Percentiles rank a stretch among this genome's conserved stretches.
phyloP scores from a whole-genome alignment of 2,797 vertebrate species.

The Karalla daura region DNA sequence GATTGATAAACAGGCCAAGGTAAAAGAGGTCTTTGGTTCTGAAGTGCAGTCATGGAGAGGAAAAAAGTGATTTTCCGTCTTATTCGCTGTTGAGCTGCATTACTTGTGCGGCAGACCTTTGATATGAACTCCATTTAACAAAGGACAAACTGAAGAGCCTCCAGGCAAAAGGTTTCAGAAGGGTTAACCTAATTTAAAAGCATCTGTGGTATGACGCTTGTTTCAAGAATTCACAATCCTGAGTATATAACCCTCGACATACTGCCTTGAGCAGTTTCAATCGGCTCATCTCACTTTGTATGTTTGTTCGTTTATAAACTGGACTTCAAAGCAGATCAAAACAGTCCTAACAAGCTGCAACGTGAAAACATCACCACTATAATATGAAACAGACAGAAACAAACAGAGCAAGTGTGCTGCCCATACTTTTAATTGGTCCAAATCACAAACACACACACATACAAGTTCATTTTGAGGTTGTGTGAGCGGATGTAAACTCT shows the following conservation, averaged over 20 bases:
- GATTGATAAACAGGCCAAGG: conserved; percentile 29
- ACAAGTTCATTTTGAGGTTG: too few species aligned
- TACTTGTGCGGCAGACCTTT: neutral
- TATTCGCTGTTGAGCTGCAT: conserved; percentile 5
- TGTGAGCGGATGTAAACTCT: too few species aligned
- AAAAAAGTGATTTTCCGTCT: conserved; percentile 11
- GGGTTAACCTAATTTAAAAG: neutral
- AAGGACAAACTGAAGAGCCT: neutral
- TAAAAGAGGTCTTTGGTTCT: neutral
- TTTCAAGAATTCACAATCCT: neutral
- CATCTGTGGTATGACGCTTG: neutral
- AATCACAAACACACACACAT: too few species aligned
- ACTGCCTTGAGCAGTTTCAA: neutral
- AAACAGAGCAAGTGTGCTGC: too few species aligned
- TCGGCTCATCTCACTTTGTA: neutral
- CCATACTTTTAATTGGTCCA: too few species aligned
- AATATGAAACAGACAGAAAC: too few species aligned
- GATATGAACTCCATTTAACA: neutral
- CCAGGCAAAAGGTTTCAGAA: neutral
- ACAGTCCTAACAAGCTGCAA: too few species aligned
- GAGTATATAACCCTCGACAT: neutral
- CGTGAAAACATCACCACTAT: too few species aligned
- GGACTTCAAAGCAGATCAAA: too few species aligned
- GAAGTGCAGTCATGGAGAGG: conserved; percentile 4
- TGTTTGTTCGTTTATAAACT: neutral